Conservation (phyloP, 2,888 invertebrate species). For the Aleiodes leptofemur region DNA sequence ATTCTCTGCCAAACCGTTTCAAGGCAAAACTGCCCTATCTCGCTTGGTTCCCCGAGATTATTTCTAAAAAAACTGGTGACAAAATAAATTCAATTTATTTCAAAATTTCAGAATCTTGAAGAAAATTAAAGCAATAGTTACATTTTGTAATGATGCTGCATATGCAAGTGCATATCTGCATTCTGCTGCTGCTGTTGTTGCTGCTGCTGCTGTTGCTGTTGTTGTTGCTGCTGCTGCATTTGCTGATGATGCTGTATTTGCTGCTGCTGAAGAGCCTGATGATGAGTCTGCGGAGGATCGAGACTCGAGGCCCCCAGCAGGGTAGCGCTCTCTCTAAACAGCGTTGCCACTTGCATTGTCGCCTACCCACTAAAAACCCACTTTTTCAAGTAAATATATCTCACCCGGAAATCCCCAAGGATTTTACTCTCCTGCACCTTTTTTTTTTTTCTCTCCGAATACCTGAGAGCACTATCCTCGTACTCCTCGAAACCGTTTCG, state of each 20-base stretch:
- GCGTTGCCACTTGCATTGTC: conserved; percentile 82
- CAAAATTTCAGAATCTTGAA: no score
- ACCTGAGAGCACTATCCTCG: background rate
- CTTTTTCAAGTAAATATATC: background rate
- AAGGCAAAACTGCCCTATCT: no score
- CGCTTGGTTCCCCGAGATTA: no score
- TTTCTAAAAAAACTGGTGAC: no score
- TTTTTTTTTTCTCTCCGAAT: no score
- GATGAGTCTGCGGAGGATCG: conserved; percentile 75
- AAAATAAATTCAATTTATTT: no score
- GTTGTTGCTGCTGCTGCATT: conserved; percentile 61
- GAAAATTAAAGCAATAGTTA: conserved; percentile 45
- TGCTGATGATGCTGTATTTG: conserved; percentile 56
- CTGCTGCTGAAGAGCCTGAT: conserved; percentile 64
- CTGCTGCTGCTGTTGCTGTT: conserved; percentile 65
- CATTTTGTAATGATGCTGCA: conserved; percentile 75
- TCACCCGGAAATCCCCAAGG: background rate
- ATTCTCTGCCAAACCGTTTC: no score
- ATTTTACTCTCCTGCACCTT: no score
- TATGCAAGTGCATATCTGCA: conserved; percentile 71
- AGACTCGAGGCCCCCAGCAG: conserved; percentile 81
- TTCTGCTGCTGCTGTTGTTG: conserved; percentile 63
- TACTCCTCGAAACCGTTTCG: background rate
- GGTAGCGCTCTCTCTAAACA: conserved; percentile 82
- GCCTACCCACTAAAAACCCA: conserved; percentile 50